phyloP scores from a whole-genome alignment of 2,888 invertebrate genomes.

The Antheraea yamamai region DNA sequence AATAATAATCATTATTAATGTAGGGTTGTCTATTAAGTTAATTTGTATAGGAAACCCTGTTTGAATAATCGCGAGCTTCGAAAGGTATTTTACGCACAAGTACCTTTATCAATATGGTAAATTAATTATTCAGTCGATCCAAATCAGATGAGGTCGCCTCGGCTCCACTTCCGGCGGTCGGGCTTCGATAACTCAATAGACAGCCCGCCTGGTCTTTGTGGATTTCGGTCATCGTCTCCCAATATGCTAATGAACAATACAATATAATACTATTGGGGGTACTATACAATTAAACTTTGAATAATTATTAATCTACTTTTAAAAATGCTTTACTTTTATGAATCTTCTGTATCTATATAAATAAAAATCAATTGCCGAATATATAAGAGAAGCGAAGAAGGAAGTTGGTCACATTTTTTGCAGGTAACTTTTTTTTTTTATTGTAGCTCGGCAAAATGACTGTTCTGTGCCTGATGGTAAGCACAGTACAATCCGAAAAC shows the following conservation, averaged over 20 bases:
- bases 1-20: background rate
- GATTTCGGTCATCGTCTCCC: conserved; percentile 2
- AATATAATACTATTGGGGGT: background rate
- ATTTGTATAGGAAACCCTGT: background rate
- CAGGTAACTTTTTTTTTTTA: too few species aligned
- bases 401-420: too few species aligned
- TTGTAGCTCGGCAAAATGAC: too few species aligned
- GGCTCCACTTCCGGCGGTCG: background rate
- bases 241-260: conserved; percentile 4
- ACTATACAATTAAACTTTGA: background rate
- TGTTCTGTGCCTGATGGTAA: too few species aligned
- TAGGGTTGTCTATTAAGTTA: background rate
- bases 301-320: background rate
- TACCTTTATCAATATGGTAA: conserved; percentile 2
- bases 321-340: too few species aligned
- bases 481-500: too few species aligned
- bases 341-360: too few species aligned
- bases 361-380: too few species aligned
- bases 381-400: too few species aligned
- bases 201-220: conserved; percentile 4
- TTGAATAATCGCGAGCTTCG: background rate
- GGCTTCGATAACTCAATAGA: conserved; percentile 8
- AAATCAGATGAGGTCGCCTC: conserved; percentile 8
- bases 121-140: conserved; percentile 10
- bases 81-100: background rate